Evolutionary conservation across 1,140 invertebrate species (phyloP).

Genomic region (Ladona fulva): DNA sequence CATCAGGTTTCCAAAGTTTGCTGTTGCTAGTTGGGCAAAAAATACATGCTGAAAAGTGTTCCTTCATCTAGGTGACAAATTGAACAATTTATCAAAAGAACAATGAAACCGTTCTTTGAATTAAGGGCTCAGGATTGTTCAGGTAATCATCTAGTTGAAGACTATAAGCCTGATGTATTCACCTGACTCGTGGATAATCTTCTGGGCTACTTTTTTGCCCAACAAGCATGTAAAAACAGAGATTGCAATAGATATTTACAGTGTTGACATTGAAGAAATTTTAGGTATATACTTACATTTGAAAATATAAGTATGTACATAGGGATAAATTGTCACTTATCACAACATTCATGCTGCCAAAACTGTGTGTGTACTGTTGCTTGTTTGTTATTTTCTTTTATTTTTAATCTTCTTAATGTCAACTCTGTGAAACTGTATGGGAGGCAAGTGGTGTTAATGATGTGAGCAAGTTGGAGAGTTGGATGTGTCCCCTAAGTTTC

Average conservation of each 20-base stretch:
- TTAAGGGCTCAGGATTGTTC: background rate
- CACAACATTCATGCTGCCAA: background rate
- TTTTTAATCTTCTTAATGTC: constrained; percentile 2
- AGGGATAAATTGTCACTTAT: background rate
- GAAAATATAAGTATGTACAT: background rate
- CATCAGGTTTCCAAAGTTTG: constrained; percentile 1
- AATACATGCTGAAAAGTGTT: background rate
- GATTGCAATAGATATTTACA: background rate
- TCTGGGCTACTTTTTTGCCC: background rate
- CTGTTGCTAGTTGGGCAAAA: background rate
- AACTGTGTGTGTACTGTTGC: background rate
- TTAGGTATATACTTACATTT: background rate
- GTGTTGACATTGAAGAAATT: background rate
- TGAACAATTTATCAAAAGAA: background rate
- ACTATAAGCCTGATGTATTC: background rate
- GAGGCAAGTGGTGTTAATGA: constrained; percentile 4
- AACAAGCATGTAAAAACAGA: background rate
- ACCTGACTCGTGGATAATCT: background rate
- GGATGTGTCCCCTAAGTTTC: constrained; percentile 7
- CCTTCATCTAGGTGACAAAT: background rate
- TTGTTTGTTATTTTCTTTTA: background rate
- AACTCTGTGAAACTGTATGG: background rate
- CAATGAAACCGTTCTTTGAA: background rate
- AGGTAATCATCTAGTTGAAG: background rate
- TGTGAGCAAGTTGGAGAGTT: constrained; percentile 4